Conservation (phyloP, 2,113 vertebrate species). For the Pomatorhinus ruficollis region DNA sequence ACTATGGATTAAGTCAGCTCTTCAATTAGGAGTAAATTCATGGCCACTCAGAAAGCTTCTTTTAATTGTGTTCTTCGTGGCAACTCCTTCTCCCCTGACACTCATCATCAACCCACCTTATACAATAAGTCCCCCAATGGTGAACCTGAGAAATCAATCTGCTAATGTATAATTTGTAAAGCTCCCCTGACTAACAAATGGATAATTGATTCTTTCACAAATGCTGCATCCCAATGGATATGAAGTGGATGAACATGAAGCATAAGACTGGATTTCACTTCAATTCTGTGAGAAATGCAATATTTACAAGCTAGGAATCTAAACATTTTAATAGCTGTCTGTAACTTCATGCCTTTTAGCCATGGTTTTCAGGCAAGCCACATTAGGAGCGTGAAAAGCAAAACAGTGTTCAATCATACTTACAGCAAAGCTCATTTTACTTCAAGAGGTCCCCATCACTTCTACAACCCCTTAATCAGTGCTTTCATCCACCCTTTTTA, state of each 20-base stretch:
- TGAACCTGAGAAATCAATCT: constrained; percentile 83
- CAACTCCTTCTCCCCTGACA: constrained; percentile 73
- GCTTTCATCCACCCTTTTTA: neutral
- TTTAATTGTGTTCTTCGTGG: constrained; percentile 80
- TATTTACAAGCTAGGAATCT: constrained; percentile 46
- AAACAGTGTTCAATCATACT: constrained; percentile 31
- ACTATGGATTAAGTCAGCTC: constrained; percentile 82
- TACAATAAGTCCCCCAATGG: constrained; percentile 65
- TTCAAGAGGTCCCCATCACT: neutral
- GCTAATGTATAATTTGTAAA: constrained; percentile 87
- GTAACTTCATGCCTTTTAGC: constrained; percentile 58
- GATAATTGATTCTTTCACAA: constrained; percentile 86
- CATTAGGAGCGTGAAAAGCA: constrained; percentile 68
- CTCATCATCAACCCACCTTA: constrained; percentile 77
- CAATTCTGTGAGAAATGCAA: constrained; percentile 41
- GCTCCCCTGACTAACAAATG: constrained; percentile 82
- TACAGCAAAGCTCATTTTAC: constrained; percentile 30
- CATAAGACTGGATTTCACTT: constrained; percentile 52
- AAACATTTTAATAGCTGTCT: constrained; percentile 29
- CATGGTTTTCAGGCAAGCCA: constrained; percentile 28
- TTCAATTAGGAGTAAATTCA: constrained; percentile 82
- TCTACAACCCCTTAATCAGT: neutral
- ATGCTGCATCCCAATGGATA: constrained; percentile 78
- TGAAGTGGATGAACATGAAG: constrained; percentile 67
- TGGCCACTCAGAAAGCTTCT: constrained; percentile 71